Evolutionary conservation across 2,888 invertebrate species (phyloP), one percentile per base, ranked within the genome.

Genomic region (Macropis europaea): DNA sequence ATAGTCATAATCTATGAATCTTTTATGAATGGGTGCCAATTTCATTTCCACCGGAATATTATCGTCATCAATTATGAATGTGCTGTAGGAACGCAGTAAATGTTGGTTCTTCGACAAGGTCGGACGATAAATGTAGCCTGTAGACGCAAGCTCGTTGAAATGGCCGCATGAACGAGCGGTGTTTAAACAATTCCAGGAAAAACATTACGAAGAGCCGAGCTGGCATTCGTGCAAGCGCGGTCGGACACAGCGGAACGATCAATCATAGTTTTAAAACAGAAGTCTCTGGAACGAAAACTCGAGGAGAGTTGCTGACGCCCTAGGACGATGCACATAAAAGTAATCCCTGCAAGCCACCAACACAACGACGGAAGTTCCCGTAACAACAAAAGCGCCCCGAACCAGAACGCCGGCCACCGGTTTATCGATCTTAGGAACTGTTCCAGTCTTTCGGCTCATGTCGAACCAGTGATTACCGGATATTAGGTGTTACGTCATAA

Each of bases 181-280:
- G 45, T 66, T 64, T 67, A 32, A 66, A 54, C 66, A 67, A 54
- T 66, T 67, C 47, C 32, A 42, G 3, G 36, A 38, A 1, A 32
- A n/a, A 13, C 47, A 34, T 43, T 30, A 30, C 36, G 24, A 7
- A 22, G 7, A 7, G 53, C 53, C 34, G 17, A 28, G 43, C 13
- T 40, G 47, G 7, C 24, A 38, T 43, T 38, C 26, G 47, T 2
- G 52, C n/a, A 38, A 50, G 48, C 42, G 30, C 24, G 52, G 17
- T 15, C 40, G 52, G 40, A 53, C 70, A 62, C 43, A 54, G 28
- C 28, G 56, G 43, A 32, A 43, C 70, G 63, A 73, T 73, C 73
- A 64, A 70, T 73, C 70, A 73, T 70, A 73, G 59, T 70, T 73
- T 60, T 59, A 36, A 60, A 70, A 73, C 54, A 73, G 59, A 63